phyloP scores from a whole-genome alignment of 2,797 vertebrate species.

The Enteromius afrohamiltoni region DNA sequence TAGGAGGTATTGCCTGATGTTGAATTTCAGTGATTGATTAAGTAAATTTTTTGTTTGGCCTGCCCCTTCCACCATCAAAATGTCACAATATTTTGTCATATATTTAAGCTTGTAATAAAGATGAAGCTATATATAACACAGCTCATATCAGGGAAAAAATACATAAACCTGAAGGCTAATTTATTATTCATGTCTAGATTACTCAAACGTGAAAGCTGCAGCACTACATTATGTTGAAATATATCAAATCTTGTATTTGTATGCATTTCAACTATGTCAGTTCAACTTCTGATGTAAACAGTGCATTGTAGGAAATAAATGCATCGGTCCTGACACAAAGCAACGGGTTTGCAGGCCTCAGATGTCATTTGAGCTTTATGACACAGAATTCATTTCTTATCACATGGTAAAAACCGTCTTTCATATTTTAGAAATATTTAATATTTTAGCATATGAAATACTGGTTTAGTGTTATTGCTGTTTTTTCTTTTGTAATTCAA shows the following conservation, averaged over 20 bases:
- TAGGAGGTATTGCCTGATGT: constrained; percentile 63
- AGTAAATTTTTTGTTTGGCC: constrained; percentile 73
- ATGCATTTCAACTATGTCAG: constrained; percentile 51
- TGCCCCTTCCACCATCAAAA: constrained; percentile 68
- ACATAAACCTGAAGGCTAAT: constrained; percentile 75
- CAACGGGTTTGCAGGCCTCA: background rate
- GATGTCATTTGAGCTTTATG: background rate
- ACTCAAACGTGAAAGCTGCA: constrained; percentile 68
- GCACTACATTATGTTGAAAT: constrained; percentile 50
- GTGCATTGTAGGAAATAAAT: constrained; percentile 10
- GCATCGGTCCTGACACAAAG: background rate
- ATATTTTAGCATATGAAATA: background rate
- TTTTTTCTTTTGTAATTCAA: background rate
- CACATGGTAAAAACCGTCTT: background rate
- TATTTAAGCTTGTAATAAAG: constrained; percentile 73
- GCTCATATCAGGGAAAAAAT: constrained; percentile 67
- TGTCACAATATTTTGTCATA: constrained; percentile 75
- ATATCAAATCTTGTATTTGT: constrained; percentile 59
- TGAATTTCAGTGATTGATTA: constrained; percentile 74
- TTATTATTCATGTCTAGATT: constrained; percentile 78
- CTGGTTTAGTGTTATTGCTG: background rate
- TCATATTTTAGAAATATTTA: background rate
- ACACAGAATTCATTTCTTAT: background rate
- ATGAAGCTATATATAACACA: constrained; percentile 76
- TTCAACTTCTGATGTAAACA: constrained; percentile 25